Evolutionary conservation across 2,888 invertebrate species (phyloP).

Genomic region (Amphipyra berbera): DNA sequence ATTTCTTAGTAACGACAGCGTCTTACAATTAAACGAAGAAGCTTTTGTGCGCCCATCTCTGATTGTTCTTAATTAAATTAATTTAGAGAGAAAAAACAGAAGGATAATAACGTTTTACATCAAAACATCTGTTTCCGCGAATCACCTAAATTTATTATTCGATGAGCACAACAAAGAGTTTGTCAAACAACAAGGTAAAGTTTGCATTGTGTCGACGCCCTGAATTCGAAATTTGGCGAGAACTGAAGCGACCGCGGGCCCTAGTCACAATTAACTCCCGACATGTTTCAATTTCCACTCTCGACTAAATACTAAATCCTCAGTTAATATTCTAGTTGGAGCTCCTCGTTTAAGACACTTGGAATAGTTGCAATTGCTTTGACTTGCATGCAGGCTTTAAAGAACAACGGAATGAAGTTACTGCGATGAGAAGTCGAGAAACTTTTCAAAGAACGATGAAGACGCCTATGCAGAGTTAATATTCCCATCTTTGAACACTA

Average conservation of each 20-base stretch:
- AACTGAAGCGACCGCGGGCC: slow-evolving; percentile 66
- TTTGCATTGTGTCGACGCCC: slow-evolving; percentile 57
- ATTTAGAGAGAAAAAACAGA: slow-evolving; percentile 14
- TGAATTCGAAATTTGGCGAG: slow-evolving; percentile 68
- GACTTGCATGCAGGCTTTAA: slow-evolving; percentile 51
- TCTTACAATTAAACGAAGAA: background rate
- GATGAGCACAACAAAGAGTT: slow-evolving; percentile 60
- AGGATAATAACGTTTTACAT: slow-evolving; percentile 12
- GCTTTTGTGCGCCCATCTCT: background rate
- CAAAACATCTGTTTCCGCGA: slow-evolving; percentile 25
- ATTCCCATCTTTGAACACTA: slow-evolving; percentile 44
- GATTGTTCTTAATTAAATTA: slow-evolving; percentile 16
- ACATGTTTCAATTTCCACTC: slow-evolving; percentile 86
- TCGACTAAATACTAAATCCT: slow-evolving; percentile 74
- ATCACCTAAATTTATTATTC: slow-evolving; percentile 48
- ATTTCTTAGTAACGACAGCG: background rate
- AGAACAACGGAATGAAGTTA: slow-evolving; percentile 58
- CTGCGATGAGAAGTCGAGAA: slow-evolving; percentile 34
- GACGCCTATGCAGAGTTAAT: slow-evolving; percentile 40
- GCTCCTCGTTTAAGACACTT: slow-evolving; percentile 60
- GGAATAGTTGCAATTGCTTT: slow-evolving; percentile 65
- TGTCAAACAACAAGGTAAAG: slow-evolving; percentile 53
- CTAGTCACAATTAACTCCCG: slow-evolving; percentile 82
- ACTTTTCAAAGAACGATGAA: slow-evolving; percentile 53
- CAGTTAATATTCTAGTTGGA: slow-evolving; percentile 74